A percentile compares a stretch with the other conserved stretches of the same genome.
phyloP scores from a whole-genome alignment of 2,113 vertebrate species.

The Percopsis transmontana region DNA sequence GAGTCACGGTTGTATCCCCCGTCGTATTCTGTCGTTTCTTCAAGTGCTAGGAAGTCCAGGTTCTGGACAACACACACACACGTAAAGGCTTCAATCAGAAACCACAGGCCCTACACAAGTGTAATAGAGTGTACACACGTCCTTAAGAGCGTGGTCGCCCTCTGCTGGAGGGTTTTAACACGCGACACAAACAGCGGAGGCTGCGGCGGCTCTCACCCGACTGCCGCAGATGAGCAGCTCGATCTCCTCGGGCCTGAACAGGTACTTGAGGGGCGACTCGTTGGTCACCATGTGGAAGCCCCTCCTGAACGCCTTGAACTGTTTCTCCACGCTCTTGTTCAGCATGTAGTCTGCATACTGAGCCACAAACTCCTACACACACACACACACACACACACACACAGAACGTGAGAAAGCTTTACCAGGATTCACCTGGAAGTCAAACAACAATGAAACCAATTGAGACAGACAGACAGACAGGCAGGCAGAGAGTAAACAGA shows the following conservation, averaged over 20 bases:
- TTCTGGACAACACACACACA: slow-evolving; percentile 79
- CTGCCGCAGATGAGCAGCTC: slow-evolving; percentile 98
- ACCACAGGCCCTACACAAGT: background rate
- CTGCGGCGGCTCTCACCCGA: slow-evolving; percentile 77
- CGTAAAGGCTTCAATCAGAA: too few relatives aligned
- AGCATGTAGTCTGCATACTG: slow-evolving; percentile 97
- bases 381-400: background rate
- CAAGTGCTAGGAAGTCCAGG: slow-evolving; percentile 96
- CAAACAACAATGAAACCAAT: too few relatives aligned
- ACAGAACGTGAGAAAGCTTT: background rate
- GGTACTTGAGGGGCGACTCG: slow-evolving; percentile 96
- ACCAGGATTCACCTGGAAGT: too few relatives aligned
- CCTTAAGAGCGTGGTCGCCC: too few relatives aligned
- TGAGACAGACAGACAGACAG: too few relatives aligned
- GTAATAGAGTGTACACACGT: too few relatives aligned
- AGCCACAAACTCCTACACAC: slow-evolving; percentile 92
- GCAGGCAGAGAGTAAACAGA: too few relatives aligned
- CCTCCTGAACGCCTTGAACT: slow-evolving; percentile 98
- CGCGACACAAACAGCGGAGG: too few relatives aligned
- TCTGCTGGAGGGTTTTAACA: too few relatives aligned
- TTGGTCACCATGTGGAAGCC: slow-evolving; percentile 99
- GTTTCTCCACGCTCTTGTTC: slow-evolving; percentile 98
- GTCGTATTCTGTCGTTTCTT: slow-evolving; percentile 98
- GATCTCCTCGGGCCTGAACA: slow-evolving; percentile 98
- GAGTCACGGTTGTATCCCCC: slow-evolving; percentile 95